Conservation (phyloP, 2,888 invertebrate species). For the Synanthedon formicaeformis region DNA sequence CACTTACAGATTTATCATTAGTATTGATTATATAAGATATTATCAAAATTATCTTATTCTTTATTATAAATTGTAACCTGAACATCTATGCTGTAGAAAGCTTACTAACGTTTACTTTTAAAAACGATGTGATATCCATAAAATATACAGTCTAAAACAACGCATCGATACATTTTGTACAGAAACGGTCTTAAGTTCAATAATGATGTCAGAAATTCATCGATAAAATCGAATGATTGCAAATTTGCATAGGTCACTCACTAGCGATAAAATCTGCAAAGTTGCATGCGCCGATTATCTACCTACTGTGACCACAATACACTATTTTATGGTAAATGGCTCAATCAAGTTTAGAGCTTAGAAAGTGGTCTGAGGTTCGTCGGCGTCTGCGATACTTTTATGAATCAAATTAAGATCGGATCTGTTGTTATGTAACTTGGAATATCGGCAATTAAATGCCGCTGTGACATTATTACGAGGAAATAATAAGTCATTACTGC, state of each 20-base stretch:
- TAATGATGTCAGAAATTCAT: slow-evolving; percentile 19
- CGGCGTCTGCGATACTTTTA: slow-evolving; percentile 29
- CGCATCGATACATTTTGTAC: slow-evolving; percentile 12
- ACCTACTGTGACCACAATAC: slow-evolving; percentile 38
- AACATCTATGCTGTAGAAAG: too few relatives aligned
- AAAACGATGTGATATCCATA: too few relatives aligned
- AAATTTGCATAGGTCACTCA: slow-evolving; percentile 37
- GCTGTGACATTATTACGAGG: slow-evolving; percentile 1
- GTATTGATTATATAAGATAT: too few relatives aligned
- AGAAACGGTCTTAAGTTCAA: slow-evolving; percentile 32
- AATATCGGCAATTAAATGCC: background rate
- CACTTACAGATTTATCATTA: too few relatives aligned
- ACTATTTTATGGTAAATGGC: slow-evolving; percentile 43
- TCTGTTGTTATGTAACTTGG: slow-evolving; percentile 15
- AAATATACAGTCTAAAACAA: background rate
- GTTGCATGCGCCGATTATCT: slow-evolving; percentile 23
- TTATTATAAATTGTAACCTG: too few relatives aligned
- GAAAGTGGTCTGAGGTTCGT: slow-evolving; percentile 37
- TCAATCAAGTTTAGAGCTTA: slow-evolving; percentile 43
- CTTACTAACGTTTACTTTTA: too few relatives aligned
- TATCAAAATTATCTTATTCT: too few relatives aligned
- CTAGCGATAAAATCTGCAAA: slow-evolving; percentile 30
- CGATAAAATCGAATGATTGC: slow-evolving; percentile 44
- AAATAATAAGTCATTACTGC: slow-evolving; percentile 6
- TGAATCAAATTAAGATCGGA: slow-evolving; percentile 26